A percentile compares a stretch with the other conserved stretches of the same genome.
Evolutionary conservation across 1,140 invertebrate genomes (phyloP).

Genomic region (Drosophila arizonae): DNA sequence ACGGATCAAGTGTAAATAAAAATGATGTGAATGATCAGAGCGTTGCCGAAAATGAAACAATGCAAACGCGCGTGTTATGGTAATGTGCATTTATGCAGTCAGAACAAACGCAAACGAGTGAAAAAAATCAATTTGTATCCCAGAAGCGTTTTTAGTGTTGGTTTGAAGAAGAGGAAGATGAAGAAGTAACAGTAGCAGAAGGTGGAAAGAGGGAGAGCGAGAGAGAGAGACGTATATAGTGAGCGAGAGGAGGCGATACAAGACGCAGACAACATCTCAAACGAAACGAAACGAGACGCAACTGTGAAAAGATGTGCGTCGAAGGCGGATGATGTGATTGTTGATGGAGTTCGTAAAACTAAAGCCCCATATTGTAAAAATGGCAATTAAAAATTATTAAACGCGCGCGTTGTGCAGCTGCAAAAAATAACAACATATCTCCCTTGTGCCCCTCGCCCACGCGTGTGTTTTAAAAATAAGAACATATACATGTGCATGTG

Average conservation of each 20-base stretch:
- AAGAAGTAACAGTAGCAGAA: conserved; percentile 22
- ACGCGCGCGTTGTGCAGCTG: conserved; percentile 32
- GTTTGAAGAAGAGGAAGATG: conserved; percentile 38
- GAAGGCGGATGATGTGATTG: conserved; percentile 36
- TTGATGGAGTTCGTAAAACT: conserved; percentile 48
- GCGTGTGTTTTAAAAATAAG: conserved; percentile 48
- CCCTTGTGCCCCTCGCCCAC: neutral
- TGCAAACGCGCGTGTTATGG: conserved; percentile 31
- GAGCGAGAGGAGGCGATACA: conserved; percentile 19
- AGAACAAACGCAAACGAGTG: conserved; percentile 39
- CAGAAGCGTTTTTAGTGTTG: conserved; percentile 44
- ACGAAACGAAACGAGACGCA: conserved; percentile 21
- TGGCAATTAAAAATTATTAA: conserved; percentile 51
- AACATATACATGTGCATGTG: conserved; percentile 35
- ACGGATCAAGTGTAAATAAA: conserved; percentile 29
- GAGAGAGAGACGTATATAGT: neutral
- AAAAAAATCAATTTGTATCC: conserved; percentile 72
- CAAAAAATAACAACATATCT: conserved; percentile 32
- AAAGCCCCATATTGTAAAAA: conserved; percentile 51
- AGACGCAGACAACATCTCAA: conserved; percentile 37
- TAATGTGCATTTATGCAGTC: conserved; percentile 16
- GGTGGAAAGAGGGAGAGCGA: conserved; percentile 29
- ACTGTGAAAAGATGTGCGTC: conserved; percentile 44
- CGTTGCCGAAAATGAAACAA: conserved; percentile 7
- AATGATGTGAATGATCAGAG: conserved; percentile 25